Conservation (phyloP, 2,888 invertebrate genomes). For the Lasius fuliginosus region DNA sequence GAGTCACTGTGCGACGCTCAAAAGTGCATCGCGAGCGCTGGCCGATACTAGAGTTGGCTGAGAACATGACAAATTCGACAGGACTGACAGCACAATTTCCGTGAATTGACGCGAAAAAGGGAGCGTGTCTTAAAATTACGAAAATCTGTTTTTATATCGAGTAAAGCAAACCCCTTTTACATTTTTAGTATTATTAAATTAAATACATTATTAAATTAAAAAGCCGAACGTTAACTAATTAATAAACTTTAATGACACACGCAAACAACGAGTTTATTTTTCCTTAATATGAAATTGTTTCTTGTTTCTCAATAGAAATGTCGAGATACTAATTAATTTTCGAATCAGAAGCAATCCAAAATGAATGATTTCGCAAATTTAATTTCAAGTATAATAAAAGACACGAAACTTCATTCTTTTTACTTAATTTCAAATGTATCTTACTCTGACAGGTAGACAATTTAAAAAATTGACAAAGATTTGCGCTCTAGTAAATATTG, state of each 20-base stretch:
- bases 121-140: background rate
- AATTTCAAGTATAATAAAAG: background rate
- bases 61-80: constrained; percentile 50
- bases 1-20: constrained; percentile 30
- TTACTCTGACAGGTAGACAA: background rate
- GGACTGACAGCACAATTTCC: constrained; percentile 31
- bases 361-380: background rate
- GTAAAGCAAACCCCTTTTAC: background rate
- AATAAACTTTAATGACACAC: background rate
- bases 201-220: background rate
- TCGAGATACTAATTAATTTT: background rate
- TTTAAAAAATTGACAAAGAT: background rate
- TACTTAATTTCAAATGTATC: background rate
- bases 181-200: background rate
- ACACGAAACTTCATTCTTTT: background rate
- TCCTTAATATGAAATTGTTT: background rate
- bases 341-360: background rate
- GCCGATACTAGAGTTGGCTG: constrained; percentile 37
- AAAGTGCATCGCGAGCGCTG: constrained; percentile 38
- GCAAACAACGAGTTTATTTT: background rate
- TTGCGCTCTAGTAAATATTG: background rate
- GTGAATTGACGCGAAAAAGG: background rate
- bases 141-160: background rate
- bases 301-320: background rate
- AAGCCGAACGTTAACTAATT: background rate